Base-by-base conservation (phyloP, 2,888 invertebrate genomes). In the Priocnemis perturbator region DNA sequence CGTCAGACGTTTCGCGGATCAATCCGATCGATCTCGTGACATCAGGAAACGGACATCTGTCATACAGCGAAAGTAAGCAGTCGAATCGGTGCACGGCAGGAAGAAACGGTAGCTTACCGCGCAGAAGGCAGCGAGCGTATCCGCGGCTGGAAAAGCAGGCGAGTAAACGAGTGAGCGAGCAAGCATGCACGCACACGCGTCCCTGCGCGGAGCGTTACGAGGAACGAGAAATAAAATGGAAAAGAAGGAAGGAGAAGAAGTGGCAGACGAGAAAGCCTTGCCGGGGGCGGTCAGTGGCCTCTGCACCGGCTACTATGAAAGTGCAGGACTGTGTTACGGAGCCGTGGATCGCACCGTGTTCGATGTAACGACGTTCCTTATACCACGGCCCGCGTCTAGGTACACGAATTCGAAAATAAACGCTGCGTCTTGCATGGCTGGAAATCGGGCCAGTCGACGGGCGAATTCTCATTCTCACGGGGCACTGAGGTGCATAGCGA, bases 271-370 rank as follows among this genome's bases (percentile, higher is more conserved):
- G 82, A 83, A 82, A 83, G 85, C 87, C 86, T 88, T 87, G 88
- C 86, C 88, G 85, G 86, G 88, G 87, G 87, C 88, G 88, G 88
- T 88, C 88, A 88, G 83, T 88, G 88, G 88, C 88, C 88, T 64
- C 75, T 81, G 85, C 84, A 85, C 81, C 77, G 79, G 77, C 83
- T 85, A 83, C 82, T 79, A 81, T 72, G 76, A 77, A 77, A 75
- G 80, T 75, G 69, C 70, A 64, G 52, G 60, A 55, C 58, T 64
- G 47, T 48, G 53, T 57, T 50, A 52, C 65, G 37, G 37, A 11
- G 37, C 37, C 14, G 1, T 9, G 37, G 37, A 37, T 37, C 7
- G 11, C 11, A 11, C 4, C 7, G 37, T 37, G 37, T 11, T 69
- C 68, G 62, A 64, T 68, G 67, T 65, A 57, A 62, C 64, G 58